Conservation (phyloP, 2,113 vertebrate species). For the Oncorhynchus nerka region DNA sequence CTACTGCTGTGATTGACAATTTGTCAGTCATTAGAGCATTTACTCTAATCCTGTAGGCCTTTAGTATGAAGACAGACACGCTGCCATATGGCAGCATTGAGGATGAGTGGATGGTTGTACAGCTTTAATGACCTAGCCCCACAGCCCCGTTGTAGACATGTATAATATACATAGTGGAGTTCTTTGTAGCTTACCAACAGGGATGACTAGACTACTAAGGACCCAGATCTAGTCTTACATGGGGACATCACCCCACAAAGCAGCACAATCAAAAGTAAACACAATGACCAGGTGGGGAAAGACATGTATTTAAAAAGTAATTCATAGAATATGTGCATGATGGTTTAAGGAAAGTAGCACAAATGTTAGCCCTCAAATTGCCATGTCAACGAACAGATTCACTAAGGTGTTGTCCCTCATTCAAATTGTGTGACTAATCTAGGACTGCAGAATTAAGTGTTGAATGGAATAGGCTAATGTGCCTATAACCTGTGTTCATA, state of each 20-base stretch:
- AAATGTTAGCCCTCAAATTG: constrained; percentile 20
- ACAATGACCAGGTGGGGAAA: constrained; percentile 28
- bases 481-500: constrained; percentile 30
- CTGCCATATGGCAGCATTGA: neutral
- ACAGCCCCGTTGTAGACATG: neutral
- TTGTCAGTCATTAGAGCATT: neutral
- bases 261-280: constrained; percentile 62
- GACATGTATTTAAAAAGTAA: constrained; percentile 76
- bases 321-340: constrained; percentile 73
- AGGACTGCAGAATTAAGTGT: neutral
- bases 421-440: constrained; percentile 6
- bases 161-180: too few relatives aligned
- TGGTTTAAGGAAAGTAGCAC: constrained; percentile 61
- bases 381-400: neutral
- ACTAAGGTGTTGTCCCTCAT: neutral
- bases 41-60: neutral
- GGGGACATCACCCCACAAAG: constrained; percentile 17
- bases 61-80: neutral
- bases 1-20: neutral
- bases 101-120: neutral
- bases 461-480: constrained; percentile 24
- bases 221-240: neutral
- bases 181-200: neutral
- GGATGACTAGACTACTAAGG: neutral
- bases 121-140: neutral